Conservation (phyloP, 2,888 invertebrate species). For the Liodrosophila aerea region DNA sequence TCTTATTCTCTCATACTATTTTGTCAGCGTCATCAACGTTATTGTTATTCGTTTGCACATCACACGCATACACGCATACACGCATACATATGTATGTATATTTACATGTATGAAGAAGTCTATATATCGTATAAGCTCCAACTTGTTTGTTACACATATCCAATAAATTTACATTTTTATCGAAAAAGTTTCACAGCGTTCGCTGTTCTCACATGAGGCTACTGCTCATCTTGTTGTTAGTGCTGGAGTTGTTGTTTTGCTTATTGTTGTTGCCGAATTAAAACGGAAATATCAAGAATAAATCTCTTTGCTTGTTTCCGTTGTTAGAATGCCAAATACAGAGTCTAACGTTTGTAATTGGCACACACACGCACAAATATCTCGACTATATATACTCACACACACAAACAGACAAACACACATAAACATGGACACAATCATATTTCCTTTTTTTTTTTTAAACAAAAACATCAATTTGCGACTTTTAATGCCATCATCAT, state of each 20-base stretch:
- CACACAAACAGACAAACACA: conserved; percentile 2
- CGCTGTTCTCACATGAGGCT: conserved; percentile 42
- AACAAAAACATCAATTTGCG: conserved; percentile 74
- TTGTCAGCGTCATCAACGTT: conserved; percentile 52
- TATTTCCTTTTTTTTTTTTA: conserved; percentile 40
- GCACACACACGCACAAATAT: conserved; percentile 16
- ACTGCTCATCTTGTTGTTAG: conserved; percentile 21
- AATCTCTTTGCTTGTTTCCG: conserved; percentile 70
- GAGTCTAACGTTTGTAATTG: conserved; percentile 21
- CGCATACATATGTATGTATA: too few species aligned
- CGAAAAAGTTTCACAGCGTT: conserved; percentile 68
- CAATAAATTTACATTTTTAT: conserved; percentile 79
- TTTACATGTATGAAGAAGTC: neutral
- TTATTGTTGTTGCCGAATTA: conserved; percentile 45
- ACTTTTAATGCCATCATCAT: conserved; percentile 77
- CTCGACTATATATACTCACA: too few species aligned
- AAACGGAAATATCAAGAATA: conserved; percentile 74
- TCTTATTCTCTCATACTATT: conserved; percentile 1
- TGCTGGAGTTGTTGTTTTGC: conserved; percentile 16
- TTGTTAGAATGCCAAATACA: conserved; percentile 56
- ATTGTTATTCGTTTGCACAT: conserved; percentile 57
- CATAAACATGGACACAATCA: too few species aligned
- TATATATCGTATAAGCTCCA: conserved; percentile 23
- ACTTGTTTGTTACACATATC: conserved; percentile 70
- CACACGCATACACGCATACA: conserved; percentile 8